Base-by-base conservation (phyloP, 2,888 invertebrate species). In the Synergus itoensis region DNA sequence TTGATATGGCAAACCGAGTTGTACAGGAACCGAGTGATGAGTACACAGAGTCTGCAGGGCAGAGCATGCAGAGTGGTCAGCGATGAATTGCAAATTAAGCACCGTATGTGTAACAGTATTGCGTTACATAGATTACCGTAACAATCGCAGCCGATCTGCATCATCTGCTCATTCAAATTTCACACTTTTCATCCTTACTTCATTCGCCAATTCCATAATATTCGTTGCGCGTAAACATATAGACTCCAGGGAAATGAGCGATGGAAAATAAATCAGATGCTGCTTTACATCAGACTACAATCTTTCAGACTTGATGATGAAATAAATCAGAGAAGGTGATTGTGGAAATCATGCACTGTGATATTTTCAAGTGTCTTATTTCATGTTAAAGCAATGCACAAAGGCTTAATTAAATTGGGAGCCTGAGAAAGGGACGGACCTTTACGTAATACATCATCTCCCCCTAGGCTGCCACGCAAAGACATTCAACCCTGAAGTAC, bases 401-500 rank as follows among this genome's bases (percentile, higher is more conserved):
- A 45, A 67, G 43, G 67, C 28, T 69, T 69, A 69, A 69, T 69
- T 69, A 48, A 69, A 69, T 69, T 69, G 45, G 28, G 45, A 48
- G 69, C 45, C 45, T 69, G 45, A 45, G 48, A 69, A 69, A 69
- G 45, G 69, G 69, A 48, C 14, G 28, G 69, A 45, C 45, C 69
- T 69, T 69, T 45, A 21, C 45, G 69, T 69, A 69, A 69, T 69
- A 69, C 69, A 69, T 69, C 69, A 69, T 65, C 41, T 41, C 64
- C 41, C 64, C 64, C 64, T 43, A 65, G 41, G 18, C 18, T 41
- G 18, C 41, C 18, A 43, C 43, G 65, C 69, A 69, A 69, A 69
- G 69, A 69, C 69, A 65, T 65, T 65, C 41, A 41, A 65, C 18
- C 67, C 80, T 79, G 40, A 80, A 84, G 84, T 69, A 73, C 78